phyloP scores from a whole-genome alignment of 2,888 invertebrate genomes.

The Catonia carolina region DNA sequence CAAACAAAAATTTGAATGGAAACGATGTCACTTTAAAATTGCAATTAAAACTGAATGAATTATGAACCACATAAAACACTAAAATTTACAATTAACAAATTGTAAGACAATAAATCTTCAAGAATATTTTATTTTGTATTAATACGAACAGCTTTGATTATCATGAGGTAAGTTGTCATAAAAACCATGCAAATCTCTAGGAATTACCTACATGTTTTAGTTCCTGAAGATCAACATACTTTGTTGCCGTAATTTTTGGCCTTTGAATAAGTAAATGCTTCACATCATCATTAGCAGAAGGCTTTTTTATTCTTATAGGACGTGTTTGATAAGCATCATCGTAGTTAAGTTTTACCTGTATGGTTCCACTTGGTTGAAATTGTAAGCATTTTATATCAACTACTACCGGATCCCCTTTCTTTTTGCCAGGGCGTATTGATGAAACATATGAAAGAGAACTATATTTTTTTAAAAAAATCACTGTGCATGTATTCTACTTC shows the following conservation, averaged over 20 bases:
- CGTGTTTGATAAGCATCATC: too few species aligned
- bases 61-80: too few species aligned
- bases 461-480: slow-evolving; percentile 17
- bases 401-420: not conserved
- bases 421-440: slow-evolving; percentile 15
- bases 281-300: not conserved
- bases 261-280: not conserved
- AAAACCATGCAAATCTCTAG: not conserved
- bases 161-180: not conserved
- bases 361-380: not conserved
- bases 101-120: too few species aligned
- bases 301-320: too few species aligned
- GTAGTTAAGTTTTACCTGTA: slow-evolving; percentile 3
- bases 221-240: not conserved
- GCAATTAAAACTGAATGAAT: too few species aligned
- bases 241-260: not conserved
- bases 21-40: too few species aligned
- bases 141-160: not conserved
- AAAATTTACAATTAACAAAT: too few species aligned
- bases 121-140: too few species aligned
- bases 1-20: too few species aligned
- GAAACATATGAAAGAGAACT: not conserved
- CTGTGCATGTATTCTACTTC: slow-evolving; percentile 6
- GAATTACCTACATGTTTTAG: not conserved
- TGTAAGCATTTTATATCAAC: slow-evolving; percentile 7